These are phyloP conservation scores for Cyaniris semiargus DNA, from an alignment of 2,888 invertebrate genomes.

Conservation along the genomic window DNA sequence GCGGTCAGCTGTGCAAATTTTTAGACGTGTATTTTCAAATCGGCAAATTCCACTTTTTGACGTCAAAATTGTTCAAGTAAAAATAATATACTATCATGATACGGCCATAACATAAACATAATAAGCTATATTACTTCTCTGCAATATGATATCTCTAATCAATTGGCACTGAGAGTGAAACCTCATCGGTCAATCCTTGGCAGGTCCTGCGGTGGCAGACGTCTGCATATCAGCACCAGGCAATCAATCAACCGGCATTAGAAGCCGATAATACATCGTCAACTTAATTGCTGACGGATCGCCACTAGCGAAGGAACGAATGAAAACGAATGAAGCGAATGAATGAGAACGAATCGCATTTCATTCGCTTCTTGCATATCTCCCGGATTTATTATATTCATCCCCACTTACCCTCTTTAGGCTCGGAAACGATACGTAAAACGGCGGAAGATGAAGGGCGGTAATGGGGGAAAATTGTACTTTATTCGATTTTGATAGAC, in stretches of 20 bases:
- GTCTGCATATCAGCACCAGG: conserved; percentile 53
- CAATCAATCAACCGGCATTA: conserved; percentile 70
- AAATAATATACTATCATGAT: too few relatives aligned
- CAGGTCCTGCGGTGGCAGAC: conserved; percentile 57
- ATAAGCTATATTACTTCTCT: neutral
- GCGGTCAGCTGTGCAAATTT: too few relatives aligned
- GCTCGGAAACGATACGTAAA: conserved; percentile 78
- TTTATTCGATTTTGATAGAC: conserved; percentile 80
- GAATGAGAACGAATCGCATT: conserved; percentile 49
- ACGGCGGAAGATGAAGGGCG: conserved; percentile 78
- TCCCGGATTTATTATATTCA: conserved; percentile 78
- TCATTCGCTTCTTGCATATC: conserved; percentile 68
- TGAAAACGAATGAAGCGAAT: conserved; percentile 62
- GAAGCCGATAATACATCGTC: conserved; percentile 72
- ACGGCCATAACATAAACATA: too few relatives aligned
- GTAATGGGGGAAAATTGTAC: conserved; percentile 78
- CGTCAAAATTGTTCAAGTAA: too few relatives aligned
- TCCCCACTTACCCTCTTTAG: conserved; percentile 72
- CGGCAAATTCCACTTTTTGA: too few relatives aligned
- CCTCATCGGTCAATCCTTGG: conserved; percentile 63
- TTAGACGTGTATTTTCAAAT: too few relatives aligned
- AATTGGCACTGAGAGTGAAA: conserved; percentile 28
- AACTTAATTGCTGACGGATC: conserved; percentile 79
- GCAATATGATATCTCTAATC: neutral
- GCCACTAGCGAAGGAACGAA: conserved; percentile 54